phyloP scores from a whole-genome alignment of 37 sponge, comb jelly and placozoan genomes.

The Mnemiopsis leidyi region DNA sequence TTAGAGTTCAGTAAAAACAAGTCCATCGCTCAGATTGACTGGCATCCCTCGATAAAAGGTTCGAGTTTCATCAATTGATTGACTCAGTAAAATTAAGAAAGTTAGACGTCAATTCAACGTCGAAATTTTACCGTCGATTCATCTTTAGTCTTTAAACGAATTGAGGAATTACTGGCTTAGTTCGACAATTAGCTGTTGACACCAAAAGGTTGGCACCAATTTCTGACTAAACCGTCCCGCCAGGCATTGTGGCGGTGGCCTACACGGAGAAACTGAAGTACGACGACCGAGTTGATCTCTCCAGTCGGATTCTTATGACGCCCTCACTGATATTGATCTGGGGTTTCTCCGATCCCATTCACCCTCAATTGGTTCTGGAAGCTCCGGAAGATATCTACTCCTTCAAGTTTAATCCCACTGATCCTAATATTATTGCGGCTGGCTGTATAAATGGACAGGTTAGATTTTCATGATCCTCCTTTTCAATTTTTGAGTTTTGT shows the following conservation, averaged over 20 bases:
- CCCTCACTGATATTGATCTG: constrained; percentile 87
- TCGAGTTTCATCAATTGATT: neutral
- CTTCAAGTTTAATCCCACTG: constrained; percentile 89
- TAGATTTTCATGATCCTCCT: no score
- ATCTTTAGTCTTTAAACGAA: no score
- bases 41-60: constrained; percentile 98
- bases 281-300: constrained; percentile 88
- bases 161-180: neutral
- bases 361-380: constrained; percentile 90
- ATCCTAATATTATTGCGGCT: constrained; percentile 86
- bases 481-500: no score
- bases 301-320: constrained; percentile 68
- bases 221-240: neutral
- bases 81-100: neutral
- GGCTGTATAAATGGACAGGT: constrained; percentile 96
- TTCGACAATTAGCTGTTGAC: neutral
- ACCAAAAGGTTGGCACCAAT: neutral
- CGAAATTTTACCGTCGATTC: neutral
- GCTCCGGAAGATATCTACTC: constrained; percentile 89
- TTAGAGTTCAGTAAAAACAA: constrained; percentile 94
- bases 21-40: constrained; percentile 86
- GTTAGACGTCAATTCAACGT: neutral
- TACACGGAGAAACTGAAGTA: constrained; percentile 83
- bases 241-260: constrained; percentile 92
- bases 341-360: constrained; percentile 98